Evolutionary conservation across 2,888 invertebrate genomes (phyloP).

Genomic region (Cheilosia scutellata): DNA sequence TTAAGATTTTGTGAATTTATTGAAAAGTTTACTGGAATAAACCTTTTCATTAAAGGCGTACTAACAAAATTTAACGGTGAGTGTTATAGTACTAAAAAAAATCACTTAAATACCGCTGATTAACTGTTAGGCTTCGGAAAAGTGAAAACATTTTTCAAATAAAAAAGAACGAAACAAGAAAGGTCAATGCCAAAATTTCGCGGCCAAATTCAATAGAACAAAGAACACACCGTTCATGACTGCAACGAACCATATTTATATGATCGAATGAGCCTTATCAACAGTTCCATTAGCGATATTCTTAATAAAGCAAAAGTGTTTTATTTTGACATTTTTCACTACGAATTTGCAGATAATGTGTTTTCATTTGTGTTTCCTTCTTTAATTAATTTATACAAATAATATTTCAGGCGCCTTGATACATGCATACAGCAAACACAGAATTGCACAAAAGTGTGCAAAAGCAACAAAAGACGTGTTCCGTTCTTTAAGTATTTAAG

Average conservation of each 20-base stretch:
- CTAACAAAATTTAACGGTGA: conserved; percentile 39
- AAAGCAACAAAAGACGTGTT: conserved; percentile 32
- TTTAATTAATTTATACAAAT: conserved; percentile 48
- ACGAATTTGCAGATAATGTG: conserved; percentile 45
- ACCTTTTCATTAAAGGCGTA: conserved; percentile 6
- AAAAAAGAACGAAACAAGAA: conserved; percentile 15
- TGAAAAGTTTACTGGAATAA: background rate
- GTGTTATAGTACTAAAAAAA: conserved; percentile 20
- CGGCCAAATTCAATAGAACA: conserved; percentile 29
- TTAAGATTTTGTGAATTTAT: background rate
- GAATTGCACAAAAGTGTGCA: conserved; percentile 49
- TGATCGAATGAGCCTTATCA: conserved; percentile 38
- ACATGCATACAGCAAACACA: conserved; percentile 12
- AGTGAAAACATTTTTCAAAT: background rate
- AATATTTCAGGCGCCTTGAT: conserved; percentile 57
- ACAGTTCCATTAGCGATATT: conserved; percentile 28
- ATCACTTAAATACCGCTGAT: conserved; percentile 14
- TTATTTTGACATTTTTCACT: conserved; percentile 55
- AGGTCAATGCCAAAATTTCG: conserved; percentile 30
- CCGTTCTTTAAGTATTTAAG: conserved; percentile 38
- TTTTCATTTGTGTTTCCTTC: conserved; percentile 34
- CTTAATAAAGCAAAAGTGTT: conserved; percentile 22
- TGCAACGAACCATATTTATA: background rate
- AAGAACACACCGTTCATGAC: conserved; percentile 21
- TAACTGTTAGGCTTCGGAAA: conserved; percentile 10